phyloP scores from a whole-genome alignment of 1,140 invertebrate genomes.

The Agrilus planipennis region DNA sequence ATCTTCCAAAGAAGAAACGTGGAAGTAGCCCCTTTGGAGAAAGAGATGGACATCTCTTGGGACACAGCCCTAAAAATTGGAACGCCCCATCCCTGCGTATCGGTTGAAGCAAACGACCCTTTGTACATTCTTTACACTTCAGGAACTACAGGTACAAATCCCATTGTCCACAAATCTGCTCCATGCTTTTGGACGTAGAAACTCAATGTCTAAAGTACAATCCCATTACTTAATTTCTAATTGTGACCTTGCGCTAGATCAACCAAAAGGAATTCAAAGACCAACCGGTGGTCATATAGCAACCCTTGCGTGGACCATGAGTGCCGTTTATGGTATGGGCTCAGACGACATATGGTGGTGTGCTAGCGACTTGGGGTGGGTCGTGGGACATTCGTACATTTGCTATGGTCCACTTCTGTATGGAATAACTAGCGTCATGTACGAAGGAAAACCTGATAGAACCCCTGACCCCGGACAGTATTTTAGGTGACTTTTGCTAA shows the following conservation, averaged over 20 bases:
- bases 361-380: constrained; percentile 76
- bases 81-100: constrained; percentile 64
- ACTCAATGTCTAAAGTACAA: neutral
- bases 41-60: constrained; percentile 62
- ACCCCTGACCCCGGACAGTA: constrained; percentile 86
- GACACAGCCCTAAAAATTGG: constrained; percentile 51
- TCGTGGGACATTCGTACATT: constrained; percentile 89
- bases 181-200: neutral
- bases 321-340: constrained; percentile 67
- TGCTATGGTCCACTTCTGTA: constrained; percentile 79
- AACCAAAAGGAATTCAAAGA: constrained; percentile 73
- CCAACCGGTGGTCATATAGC: constrained; percentile 81
- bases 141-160: constrained; percentile 61
- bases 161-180: neutral
- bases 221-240: neutral
- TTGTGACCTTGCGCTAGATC: constrained; percentile 37
- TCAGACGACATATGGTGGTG: constrained; percentile 83
- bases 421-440: constrained; percentile 76
- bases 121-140: constrained; percentile 91
- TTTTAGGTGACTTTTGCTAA: constrained; percentile 56
- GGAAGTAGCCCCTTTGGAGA: constrained; percentile 47
- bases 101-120: constrained; percentile 78
- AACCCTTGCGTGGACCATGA: constrained; percentile 73
- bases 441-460: constrained; percentile 89
- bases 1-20: constrained; percentile 65